phyloP scores from a whole-genome alignment of 2,113 vertebrate genomes.

The Campylomormyrus tamandua region DNA sequence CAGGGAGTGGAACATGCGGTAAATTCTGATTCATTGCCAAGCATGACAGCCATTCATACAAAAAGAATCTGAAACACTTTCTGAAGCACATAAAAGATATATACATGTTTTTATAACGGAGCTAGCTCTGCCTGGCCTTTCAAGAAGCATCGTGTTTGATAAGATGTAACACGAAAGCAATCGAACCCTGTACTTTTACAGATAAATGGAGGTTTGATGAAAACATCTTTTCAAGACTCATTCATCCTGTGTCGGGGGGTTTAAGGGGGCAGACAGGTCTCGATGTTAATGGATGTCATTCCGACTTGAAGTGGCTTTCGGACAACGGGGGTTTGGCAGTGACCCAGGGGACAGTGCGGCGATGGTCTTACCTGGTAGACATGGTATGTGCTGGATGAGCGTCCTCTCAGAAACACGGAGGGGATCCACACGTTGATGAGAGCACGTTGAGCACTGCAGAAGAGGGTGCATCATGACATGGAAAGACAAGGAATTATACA shows the following conservation, averaged over 20 bases:
- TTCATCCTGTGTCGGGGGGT: not conserved
- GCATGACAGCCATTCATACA: not conserved
- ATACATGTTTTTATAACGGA: not conserved
- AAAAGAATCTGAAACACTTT: not conserved
- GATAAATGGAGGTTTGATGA: not conserved
- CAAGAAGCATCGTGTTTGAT: not conserved
- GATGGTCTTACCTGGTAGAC: slow-evolving; percentile 82
- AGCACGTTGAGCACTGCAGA: slow-evolving; percentile 82
- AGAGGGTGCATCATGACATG: not conserved
- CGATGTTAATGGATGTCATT: not conserved
- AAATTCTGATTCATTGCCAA: not conserved
- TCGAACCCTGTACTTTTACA: not conserved
- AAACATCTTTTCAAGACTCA: not conserved
- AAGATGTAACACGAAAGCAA: not conserved
- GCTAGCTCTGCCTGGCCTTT: not conserved
- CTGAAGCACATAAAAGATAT: not conserved
- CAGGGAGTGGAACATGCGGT: not conserved
- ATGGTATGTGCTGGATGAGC: slow-evolving; percentile 90
- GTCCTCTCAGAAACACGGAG: slow-evolving; percentile 90
- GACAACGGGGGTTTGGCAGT: not conserved
- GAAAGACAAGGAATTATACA: not conserved
- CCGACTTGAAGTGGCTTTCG: not conserved
- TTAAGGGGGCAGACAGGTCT: not conserved
- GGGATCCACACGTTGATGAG: slow-evolving; percentile 99
- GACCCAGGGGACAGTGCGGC: not conserved